Percentiles rank a stretch among this genome's conserved stretches.
These are phyloP conservation scores for Symphodus melops DNA, from an alignment of 2,113 vertebrate species.

Conservation along the genomic window DNA sequence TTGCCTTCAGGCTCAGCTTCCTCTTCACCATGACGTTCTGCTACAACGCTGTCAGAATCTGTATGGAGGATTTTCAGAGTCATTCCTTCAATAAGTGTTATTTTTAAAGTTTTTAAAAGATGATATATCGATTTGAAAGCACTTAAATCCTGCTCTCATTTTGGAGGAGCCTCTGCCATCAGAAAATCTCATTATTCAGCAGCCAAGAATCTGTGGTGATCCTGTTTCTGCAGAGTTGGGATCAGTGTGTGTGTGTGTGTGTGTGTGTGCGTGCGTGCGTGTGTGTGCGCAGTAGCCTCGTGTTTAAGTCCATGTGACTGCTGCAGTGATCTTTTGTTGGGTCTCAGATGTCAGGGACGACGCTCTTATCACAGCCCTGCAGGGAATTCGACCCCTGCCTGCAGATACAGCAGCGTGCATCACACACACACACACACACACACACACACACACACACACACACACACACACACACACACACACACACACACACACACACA, in stretches of 20 bases:
- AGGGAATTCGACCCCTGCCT: conserved; percentile 1
- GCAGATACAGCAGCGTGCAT: neutral
- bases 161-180: neutral
- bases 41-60: too few relatives aligned
- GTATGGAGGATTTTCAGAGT: neutral
- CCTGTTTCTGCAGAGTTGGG: neutral
- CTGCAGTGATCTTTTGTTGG: neutral
- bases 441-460: too few relatives aligned
- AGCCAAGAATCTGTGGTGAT: conserved; percentile 12
- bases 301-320: neutral
- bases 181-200: conserved; percentile 3
- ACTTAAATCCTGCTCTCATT: neutral
- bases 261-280: too few relatives aligned
- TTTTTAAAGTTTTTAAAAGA: neutral
- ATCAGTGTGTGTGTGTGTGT: neutral
- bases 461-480: too few relatives aligned
- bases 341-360: conserved; percentile 4
- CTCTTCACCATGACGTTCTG: too few relatives aligned
- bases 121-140: neutral
- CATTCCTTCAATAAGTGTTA: neutral
- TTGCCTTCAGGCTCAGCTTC: too few relatives aligned
- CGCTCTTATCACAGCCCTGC: conserved; percentile 6
- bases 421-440: too few relatives aligned
- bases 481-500: too few relatives aligned
- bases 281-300: neutral